A percentile compares a stretch with the other conserved stretches of the same genome.
phyloP scores from a whole-genome alignment of 2,797 vertebrate species.

The Pristis pectinata region DNA sequence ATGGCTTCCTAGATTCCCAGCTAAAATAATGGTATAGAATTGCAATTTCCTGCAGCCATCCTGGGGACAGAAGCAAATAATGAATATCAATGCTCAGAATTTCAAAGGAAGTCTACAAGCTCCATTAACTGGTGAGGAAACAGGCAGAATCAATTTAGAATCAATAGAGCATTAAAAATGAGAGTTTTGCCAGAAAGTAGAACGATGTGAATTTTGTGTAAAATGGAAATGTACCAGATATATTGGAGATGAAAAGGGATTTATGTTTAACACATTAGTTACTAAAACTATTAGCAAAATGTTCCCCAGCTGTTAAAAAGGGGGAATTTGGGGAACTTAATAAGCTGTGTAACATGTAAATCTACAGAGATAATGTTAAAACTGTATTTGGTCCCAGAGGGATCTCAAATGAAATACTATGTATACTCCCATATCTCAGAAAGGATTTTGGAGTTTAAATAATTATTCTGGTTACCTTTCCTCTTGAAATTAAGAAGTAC shows the following conservation, averaged over 20 bases:
- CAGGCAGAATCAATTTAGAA: background rate
- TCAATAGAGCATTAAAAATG: background rate
- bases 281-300: background rate
- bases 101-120: background rate
- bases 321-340: background rate
- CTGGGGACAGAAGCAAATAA: background rate
- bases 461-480: background rate
- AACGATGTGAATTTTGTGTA: background rate
- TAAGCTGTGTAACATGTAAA: background rate
- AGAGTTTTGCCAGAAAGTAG: background rate
- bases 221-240: background rate
- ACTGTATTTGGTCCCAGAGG: background rate
- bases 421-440: background rate
- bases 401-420: background rate
- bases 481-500: too few species aligned
- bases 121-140: background rate
- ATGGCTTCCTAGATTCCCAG: background rate
- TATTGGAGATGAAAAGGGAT: background rate
- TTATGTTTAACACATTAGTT: background rate
- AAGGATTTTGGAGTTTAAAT: background rate
- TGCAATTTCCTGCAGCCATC: background rate
- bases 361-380: background rate
- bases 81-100: background rate
- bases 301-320: background rate
- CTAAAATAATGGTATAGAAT: background rate